A percentile compares a stretch with the other conserved stretches of the same genome.
phyloP scores from a whole-genome alignment of 2,888 invertebrate genomes.

The Drosophila recens region DNA sequence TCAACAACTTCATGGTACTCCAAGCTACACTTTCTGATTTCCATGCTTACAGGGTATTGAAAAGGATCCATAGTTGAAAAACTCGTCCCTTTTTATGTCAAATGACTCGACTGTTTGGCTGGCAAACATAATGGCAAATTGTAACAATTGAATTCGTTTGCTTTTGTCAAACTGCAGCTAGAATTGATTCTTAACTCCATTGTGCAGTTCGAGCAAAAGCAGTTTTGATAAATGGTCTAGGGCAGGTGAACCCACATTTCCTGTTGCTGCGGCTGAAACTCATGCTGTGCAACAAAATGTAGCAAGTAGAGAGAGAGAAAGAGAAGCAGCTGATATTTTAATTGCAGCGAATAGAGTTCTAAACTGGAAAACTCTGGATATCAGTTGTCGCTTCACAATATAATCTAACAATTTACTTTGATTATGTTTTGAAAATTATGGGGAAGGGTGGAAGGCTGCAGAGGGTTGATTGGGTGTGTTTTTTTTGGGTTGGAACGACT shows the following conservation, averaged over 20 bases:
- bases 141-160: constrained; percentile 53
- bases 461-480: constrained; percentile 12
- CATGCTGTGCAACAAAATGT: constrained; percentile 48
- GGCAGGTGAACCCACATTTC: constrained; percentile 50
- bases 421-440: constrained; percentile 26
- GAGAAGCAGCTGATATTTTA: constrained; percentile 39
- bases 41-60: constrained; percentile 7
- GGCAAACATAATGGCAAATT: constrained; percentile 58
- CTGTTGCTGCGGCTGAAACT: constrained; percentile 19
- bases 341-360: constrained; percentile 25
- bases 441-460: too few relatives aligned
- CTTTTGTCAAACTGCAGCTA: constrained; percentile 41
- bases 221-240: constrained; percentile 49
- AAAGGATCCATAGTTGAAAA: constrained; percentile 2
- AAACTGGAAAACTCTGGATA: not conserved
- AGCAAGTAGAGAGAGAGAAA: constrained; percentile 18
- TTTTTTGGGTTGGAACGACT: constrained; percentile 19
- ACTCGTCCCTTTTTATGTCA: constrained; percentile 28
- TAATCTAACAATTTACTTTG: constrained; percentile 30
- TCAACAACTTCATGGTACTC: constrained; percentile 1
- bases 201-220: constrained; percentile 18
- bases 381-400: constrained; percentile 15
- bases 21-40: not conserved
- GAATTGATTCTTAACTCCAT: constrained; percentile 59
- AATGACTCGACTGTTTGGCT: constrained; percentile 52